phyloP scores from a whole-genome alignment of 2,888 invertebrate genomes.

The Ochropacha duplaris region DNA sequence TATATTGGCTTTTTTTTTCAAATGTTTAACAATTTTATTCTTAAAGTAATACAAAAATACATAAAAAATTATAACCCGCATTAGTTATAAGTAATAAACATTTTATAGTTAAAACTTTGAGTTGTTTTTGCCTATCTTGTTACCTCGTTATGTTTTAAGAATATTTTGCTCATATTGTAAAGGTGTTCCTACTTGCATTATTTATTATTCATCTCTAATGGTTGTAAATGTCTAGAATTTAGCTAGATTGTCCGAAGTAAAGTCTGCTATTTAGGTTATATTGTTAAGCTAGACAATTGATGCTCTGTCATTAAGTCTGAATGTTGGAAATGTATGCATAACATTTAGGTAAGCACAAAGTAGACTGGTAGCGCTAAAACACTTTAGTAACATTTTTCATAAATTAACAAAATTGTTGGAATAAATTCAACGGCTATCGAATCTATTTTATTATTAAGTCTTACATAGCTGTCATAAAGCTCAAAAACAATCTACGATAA shows the following conservation, averaged over 20 bases:
- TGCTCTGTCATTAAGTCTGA: neutral
- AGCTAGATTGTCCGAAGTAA: neutral
- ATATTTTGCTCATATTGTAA: neutral
- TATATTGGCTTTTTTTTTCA: no score
- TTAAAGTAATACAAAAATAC: no score
- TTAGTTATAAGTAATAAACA: no score
- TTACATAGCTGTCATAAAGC: no score
- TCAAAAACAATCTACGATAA: no score
- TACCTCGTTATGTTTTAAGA: neutral
- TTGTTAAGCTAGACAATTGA: neutral
- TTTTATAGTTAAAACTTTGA: no score
- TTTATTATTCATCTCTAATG: neutral
- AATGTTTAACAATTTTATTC: no score
- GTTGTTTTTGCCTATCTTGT: neutral
- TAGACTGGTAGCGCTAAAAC: neutral
- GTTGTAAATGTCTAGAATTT: conserved; percentile 1
- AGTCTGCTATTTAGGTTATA: neutral
- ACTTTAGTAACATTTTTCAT: neutral
- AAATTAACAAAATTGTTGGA: neutral
- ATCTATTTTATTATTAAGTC: no score
- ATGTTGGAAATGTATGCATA: neutral
- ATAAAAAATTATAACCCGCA: no score
- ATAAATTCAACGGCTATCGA: neutral
- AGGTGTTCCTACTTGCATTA: neutral
- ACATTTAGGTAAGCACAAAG: neutral